Percentiles rank a stretch among this genome's conserved stretches.
phyloP scores from a whole-genome alignment of 1,140 invertebrate species.

The Notospermus geniculatus region DNA sequence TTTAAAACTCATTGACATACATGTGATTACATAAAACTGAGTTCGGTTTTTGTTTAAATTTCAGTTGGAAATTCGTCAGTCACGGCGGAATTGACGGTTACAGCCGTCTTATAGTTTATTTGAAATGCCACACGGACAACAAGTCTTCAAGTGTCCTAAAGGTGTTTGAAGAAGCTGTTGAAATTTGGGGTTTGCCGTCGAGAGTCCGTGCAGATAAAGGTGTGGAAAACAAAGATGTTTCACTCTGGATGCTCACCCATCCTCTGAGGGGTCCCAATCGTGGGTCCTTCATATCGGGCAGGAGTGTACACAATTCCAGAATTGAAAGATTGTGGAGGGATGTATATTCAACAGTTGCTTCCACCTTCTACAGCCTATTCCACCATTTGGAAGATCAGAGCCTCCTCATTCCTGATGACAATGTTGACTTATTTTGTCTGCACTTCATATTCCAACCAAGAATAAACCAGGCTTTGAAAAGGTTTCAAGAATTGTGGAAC shows the following conservation, averaged over 20 bases:
- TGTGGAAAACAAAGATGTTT: not conserved
- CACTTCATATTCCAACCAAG: not conserved
- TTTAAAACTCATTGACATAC: too few species aligned
- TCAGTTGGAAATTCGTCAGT: not conserved
- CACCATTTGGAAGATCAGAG: not conserved
- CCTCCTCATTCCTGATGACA: not conserved
- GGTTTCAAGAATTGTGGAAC: not conserved
- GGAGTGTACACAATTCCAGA: conserved; percentile 5
- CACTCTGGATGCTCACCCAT: not conserved
- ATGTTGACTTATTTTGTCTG: too few species aligned
- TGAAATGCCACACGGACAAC: not conserved
- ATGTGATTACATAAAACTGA: too few species aligned
- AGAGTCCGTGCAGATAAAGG: not conserved
- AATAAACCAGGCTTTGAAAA: not conserved
- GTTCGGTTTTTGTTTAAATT: too few species aligned
- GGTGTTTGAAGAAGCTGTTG: too few species aligned
- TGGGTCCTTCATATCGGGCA: not conserved
- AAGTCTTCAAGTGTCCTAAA: not conserved
- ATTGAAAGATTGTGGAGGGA: not conserved
- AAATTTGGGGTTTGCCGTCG: not conserved
- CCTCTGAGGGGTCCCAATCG: not conserved
- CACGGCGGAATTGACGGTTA: conserved; percentile 2
- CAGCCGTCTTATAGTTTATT: not conserved
- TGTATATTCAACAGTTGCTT: not conserved
- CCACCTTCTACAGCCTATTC: not conserved